Evolutionary conservation across 2,797 vertebrate genomes (phyloP).

Genomic region (Luscinia luscinia): DNA sequence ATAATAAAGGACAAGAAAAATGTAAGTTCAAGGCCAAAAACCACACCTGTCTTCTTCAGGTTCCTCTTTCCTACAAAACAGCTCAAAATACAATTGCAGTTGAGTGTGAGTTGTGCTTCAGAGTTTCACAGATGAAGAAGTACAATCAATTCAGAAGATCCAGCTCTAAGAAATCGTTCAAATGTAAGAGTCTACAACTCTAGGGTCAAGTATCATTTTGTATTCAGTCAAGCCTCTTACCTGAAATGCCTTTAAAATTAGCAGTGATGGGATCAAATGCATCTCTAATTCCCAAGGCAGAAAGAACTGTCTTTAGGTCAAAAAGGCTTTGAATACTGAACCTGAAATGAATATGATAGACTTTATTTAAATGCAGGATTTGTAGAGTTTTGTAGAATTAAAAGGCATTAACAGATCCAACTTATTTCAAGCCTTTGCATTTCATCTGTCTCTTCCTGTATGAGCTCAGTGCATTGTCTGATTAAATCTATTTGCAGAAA

Average conservation of each 20-base stretch:
- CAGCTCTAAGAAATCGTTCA: background rate
- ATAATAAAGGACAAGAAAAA: background rate
- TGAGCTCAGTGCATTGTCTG: background rate
- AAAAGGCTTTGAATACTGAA: slow-evolving; percentile 89
- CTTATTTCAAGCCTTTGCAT: slow-evolving; percentile 1
- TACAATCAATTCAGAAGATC: background rate
- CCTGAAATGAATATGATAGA: slow-evolving; percentile 74
- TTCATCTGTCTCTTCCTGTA: background rate
- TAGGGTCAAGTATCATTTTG: background rate
- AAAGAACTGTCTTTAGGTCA: slow-evolving; percentile 85
- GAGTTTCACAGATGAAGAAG: background rate
- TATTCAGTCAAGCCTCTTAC: slow-evolving; percentile 72
- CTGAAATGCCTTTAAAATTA: slow-evolving; percentile 91
- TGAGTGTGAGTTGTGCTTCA: background rate
- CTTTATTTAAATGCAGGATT: slow-evolving; percentile 3
- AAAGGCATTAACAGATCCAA: background rate
- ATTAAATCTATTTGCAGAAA: background rate
- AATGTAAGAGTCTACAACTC: background rate
- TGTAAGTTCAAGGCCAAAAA: background rate
- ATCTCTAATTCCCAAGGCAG: slow-evolving; percentile 86
- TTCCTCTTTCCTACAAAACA: background rate
- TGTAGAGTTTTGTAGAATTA: background rate
- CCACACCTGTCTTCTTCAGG: background rate
- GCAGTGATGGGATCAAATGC: slow-evolving; percentile 85
- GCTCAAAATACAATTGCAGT: background rate